A percentile compares a stretch with the other conserved stretches of the same genome.
phyloP scores from a whole-genome alignment of 2,113 vertebrate genomes.

The Urocynchramus pylzowi region DNA sequence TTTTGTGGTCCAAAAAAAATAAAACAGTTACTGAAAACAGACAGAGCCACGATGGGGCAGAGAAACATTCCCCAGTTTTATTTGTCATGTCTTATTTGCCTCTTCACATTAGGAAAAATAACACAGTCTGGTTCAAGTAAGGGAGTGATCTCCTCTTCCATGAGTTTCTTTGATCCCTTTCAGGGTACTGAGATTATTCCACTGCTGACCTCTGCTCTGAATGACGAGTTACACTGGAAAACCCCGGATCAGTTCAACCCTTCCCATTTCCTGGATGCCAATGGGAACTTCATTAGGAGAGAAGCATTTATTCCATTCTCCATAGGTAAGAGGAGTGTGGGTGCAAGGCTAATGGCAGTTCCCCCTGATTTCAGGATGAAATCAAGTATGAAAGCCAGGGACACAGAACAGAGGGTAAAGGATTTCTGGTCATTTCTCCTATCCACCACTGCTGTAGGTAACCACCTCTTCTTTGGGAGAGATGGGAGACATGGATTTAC shows the following conservation, averaged over 20 bases:
- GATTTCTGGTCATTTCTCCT: background rate
- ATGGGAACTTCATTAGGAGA: constrained; percentile 67
- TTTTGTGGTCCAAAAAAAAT: background rate
- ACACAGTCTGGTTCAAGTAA: background rate
- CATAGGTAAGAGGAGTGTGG: constrained; percentile 52
- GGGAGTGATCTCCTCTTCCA: background rate
- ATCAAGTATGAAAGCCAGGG: background rate
- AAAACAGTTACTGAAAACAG: background rate
- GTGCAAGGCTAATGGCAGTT: background rate
- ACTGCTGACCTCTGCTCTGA: constrained; percentile 68
- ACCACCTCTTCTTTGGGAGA: background rate
- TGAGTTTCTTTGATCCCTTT: background rate
- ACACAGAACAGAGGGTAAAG: background rate
- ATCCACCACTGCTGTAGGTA: background rate
- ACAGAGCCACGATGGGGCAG: background rate
- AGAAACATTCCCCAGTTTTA: background rate
- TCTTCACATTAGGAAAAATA: background rate
- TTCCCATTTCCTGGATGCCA: constrained; percentile 70
- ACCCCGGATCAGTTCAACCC: constrained; percentile 69
- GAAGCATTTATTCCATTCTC: constrained; percentile 78
- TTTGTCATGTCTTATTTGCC: background rate
- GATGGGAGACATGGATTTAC: background rate
- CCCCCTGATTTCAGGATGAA: background rate
- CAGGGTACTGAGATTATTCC: constrained; percentile 73
- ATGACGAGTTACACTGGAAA: constrained; percentile 73